phyloP scores from a whole-genome alignment of 2,113 vertebrate species.

The Sakesphorus luctuosus region DNA sequence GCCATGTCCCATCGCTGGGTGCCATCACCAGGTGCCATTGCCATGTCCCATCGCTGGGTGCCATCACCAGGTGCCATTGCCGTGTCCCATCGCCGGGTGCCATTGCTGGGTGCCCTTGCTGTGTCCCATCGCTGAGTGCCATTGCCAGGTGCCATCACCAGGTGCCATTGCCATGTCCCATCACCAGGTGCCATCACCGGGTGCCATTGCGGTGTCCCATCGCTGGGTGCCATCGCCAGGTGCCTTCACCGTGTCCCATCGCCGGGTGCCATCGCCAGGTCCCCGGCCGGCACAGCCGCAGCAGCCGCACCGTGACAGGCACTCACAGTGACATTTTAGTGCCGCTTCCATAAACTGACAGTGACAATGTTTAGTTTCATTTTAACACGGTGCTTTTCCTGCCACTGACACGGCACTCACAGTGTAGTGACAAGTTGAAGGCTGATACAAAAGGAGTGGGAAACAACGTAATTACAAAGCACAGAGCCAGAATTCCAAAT shows the following conservation, averaged over 20 bases:
- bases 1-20: rapidly evolving
- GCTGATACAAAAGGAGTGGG: constrained; percentile 42
- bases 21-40: not conserved
- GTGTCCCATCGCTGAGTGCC: no score
- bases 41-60: not conserved
- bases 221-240: no score
- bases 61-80: not conserved
- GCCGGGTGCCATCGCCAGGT: not conserved
- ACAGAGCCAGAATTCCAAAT: not conserved
- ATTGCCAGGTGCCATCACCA: no score
- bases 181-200: no score
- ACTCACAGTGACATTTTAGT: constrained; percentile 27
- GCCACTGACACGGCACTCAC: not conserved
- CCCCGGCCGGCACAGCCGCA: not conserved
- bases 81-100: rapidly evolving
- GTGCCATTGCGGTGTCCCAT: no score
- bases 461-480: constrained; percentile 35
- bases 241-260: no score
- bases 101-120: no score
- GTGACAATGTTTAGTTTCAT: constrained; percentile 62
- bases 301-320: not conserved
- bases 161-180: no score
- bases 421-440: constrained; percentile 51
- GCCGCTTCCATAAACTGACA: not conserved
- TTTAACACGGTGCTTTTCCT: constrained; percentile 49